Evolutionary conservation across 2,113 vertebrate species (phyloP).

Genomic region (Malaclemys terrapin): DNA sequence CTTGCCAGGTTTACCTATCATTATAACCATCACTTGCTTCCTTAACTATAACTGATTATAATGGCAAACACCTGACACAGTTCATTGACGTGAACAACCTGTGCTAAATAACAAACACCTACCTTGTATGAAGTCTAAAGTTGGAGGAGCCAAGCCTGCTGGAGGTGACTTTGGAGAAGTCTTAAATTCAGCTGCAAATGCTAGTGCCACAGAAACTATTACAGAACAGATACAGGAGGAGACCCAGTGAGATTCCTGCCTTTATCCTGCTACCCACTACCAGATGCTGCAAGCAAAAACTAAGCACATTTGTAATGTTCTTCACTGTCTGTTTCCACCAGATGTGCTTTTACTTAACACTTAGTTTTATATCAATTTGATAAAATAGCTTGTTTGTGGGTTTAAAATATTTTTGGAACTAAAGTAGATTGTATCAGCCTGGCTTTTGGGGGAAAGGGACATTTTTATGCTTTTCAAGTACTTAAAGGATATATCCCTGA

Average conservation of each 20-base stretch:
- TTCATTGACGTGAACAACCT: background rate
- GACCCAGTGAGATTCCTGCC: conserved; percentile 79
- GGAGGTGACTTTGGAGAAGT: conserved; percentile 81
- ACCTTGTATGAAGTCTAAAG: conserved; percentile 87
- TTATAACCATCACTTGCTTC: background rate
- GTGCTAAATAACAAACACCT: background rate
- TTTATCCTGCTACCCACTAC: conserved; percentile 73
- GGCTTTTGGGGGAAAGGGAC: conserved; percentile 58
- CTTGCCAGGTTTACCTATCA: background rate
- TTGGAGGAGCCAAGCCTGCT: conserved; percentile 81
- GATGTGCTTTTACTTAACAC: conserved; percentile 77
- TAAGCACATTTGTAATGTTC: conserved; percentile 69
- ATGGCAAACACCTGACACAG: background rate
- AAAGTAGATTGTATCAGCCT: conserved; percentile 53
- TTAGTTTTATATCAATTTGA: conserved; percentile 73
- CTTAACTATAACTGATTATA: background rate
- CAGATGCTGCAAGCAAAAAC: conserved; percentile 78
- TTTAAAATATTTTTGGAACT: conserved; percentile 74
- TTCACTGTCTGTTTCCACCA: conserved; percentile 69
- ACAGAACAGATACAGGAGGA: conserved; percentile 81
- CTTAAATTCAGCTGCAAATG: conserved; percentile 77
- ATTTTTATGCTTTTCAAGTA: conserved; percentile 72
- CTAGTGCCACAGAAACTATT: conserved; percentile 81
- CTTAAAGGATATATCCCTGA: conserved; percentile 57
- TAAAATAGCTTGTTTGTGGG: conserved; percentile 67